Evolutionary conservation across 2,113 vertebrate genomes (phyloP).

Genomic region (Gadus macrocephalus): DNA sequence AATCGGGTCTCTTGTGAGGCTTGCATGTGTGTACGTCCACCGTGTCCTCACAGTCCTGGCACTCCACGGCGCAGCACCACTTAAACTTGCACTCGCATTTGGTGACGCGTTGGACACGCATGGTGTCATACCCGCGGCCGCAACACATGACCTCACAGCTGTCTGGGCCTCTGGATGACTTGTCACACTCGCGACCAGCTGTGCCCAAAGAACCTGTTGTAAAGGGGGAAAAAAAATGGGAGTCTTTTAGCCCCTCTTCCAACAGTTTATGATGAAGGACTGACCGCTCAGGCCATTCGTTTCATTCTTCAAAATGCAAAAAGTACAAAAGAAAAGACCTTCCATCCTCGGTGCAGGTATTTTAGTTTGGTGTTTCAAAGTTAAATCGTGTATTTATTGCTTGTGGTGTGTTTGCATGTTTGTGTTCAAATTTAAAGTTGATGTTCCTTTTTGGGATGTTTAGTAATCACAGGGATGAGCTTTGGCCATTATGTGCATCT

Average conservation of each 20-base stretch:
- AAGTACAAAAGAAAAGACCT: too few species aligned
- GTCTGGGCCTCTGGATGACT: slow-evolving; percentile 84
- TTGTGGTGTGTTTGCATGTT: too few species aligned
- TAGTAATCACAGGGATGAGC: too few species aligned
- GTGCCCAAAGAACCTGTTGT: slow-evolving; percentile 90
- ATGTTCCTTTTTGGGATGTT: too few species aligned
- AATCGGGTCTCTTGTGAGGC: slow-evolving; percentile 88
- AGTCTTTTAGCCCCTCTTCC: background rate
- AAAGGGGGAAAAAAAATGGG: background rate
- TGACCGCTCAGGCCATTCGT: too few species aligned
- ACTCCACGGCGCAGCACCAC: slow-evolving; percentile 96
- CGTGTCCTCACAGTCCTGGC: slow-evolving; percentile 90
- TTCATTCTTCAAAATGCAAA: too few species aligned
- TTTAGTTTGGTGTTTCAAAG: too few species aligned
- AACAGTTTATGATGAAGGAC: background rate
- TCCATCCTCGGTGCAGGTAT: too few species aligned
- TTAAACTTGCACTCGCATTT: slow-evolving; percentile 99
- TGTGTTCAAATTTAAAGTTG: too few species aligned
- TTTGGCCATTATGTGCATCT: too few species aligned
- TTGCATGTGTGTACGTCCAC: slow-evolving; percentile 97
- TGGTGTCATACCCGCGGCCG: slow-evolving; percentile 96
- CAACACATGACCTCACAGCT: slow-evolving; percentile 99
- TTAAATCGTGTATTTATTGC: too few species aligned
- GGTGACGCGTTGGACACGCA: slow-evolving; percentile 85
- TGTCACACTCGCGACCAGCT: slow-evolving; percentile 89